Evolutionary conservation across 2,113 vertebrate genomes (phyloP), one percentile per base, ranked within the genome.

Genomic region (Siphamia tubifer): DNA sequence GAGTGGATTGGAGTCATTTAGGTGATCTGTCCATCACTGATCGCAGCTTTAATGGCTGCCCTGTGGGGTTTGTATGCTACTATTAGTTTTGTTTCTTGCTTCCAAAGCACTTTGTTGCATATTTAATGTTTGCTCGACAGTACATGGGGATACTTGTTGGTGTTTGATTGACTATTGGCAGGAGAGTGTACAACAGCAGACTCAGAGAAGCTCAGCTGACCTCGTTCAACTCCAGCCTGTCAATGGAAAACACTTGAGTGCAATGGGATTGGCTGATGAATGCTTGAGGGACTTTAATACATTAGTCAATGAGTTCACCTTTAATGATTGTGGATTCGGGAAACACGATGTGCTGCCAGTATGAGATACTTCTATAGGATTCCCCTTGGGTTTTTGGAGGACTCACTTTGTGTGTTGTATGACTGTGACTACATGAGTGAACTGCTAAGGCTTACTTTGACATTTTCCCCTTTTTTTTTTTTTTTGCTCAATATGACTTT

Each of bases 51-150:
- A 36, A 48, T 42, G 20, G 23, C 40, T n/a, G 7, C 44, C 15
- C 7, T 40, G 7, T 6, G 5, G 15, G 9, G 4, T 28, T 19
- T 42, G 40, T 31, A 20, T 38, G 16, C 10, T 9, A 12, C 20
- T 23, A 23, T 39, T 38, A 12, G n/a, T n/a, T n/a, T n/a, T n/a
- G n/a, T n/a, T n/a, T 34, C 11, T 34, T 24, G n/a, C 21, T 23
- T 53, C 27, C 15, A 52, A 45, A 4, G 19, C 28, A n/a, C 28
- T 17, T 13, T 39, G 35, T 71, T 80, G 75, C 75, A 74, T 74
- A 52, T 73, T 83, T 74, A 73, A 78, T 79, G 61, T 12, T 38
- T 53, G n/a, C 45, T n/a, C n/a, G n/a, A n/a, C n/a, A 36, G 75
- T 71, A 56, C 80, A 82, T 54, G 60, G 27, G n/a, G n/a, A n/a